Base-by-base conservation (phyloP, 1,140 invertebrate genomes). In the Achroia grisella region DNA sequence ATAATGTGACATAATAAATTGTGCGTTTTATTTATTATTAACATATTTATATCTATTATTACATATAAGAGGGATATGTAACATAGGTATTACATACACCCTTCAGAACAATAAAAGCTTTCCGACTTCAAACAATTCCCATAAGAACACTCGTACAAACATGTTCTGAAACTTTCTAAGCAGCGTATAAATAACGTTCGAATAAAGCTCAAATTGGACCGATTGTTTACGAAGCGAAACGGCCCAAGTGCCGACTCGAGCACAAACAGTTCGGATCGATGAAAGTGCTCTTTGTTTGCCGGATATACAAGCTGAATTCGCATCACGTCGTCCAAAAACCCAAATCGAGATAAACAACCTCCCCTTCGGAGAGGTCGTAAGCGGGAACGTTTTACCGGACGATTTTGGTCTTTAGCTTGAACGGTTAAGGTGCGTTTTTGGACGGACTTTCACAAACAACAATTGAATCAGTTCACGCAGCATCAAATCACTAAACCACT, bases 401-500 rank as follows among this genome's bases (percentile, higher is more conserved):
- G 58, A 81, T 78, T 81, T 76, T 85, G 59, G 75, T 66, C 81
- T 82, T 73, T 82, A 85, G 72, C 56, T 41, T 58, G 49, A 67
- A 63, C 64, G 10, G 43, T 81, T 82, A 79, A 73, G 70, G 71
- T 55, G 47, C 68, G 62, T 76, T 78, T 78, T 76, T 42, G 69
- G 62, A 59, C 46, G 63, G 51, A 42, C 58, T 49, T 56, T 37
- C 42, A 56, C 56, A 48, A 53, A 71, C 63, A 77, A 82, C 81
- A 82, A 85, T 85, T 85, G 81, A 85, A 85, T 85, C 81, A 85
- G 78, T 85, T 85, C 74, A 85, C 81, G 78, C 81, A 85, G 81
- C 81, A 85, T 85, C 81, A 85, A 85, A 82, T 85, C 78, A 85
- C 81, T 85, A 85, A 85, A 85, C 78, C 81, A 78, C 76, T 80